Base-by-base conservation (phyloP, 1,140 invertebrate species). In the Sesamia nonagrioides region DNA sequence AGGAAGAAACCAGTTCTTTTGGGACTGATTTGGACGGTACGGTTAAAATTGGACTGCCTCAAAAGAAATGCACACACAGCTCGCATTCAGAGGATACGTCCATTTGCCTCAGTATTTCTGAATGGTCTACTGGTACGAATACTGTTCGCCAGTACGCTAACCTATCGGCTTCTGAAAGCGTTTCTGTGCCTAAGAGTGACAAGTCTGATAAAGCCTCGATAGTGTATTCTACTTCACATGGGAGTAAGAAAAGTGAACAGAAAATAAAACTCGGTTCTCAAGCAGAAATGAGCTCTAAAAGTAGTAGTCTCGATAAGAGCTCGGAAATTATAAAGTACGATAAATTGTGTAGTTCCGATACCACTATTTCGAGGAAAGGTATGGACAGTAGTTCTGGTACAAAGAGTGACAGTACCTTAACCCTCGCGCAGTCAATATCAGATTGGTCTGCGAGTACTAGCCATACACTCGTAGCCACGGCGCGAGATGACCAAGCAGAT, bases 51-150 rank as follows among this genome's bases (percentile, higher is more conserved):
- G 97, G 96, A 6, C 91, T 97, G 6, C 97, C 97, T 88, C 97
- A 97, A 71, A 97, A 97, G 81, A 95, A 97, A 96, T 96, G 97
- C 92, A 95, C 97, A 69, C 96, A 97, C 91, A 96, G 97, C 91
- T 97, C 97, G 0, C 97, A 97, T 88, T 97, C 97, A 18, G 97
- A 98, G 89, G 97, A 98, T 87, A 98, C 97, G 1, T 98, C 97
- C 0, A 97, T 98, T 89, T 97, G 97, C 17, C 92, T 98, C 37
- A 97, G 97, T 81, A 97, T 97, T 86, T 98, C 97, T 1, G 97
- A 98, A 84, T 98, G 97, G 97, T 98, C 97, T 0, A 98, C 97
- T 48, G 97, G 97, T 33, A 97, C 97, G 1, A 98, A 97, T 83
- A 97, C 97, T 0, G 97, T 97, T 0, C 96, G 97, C 15, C 97